Conservation (phyloP, 1,140 invertebrate species). For the Rhagoletis zephyria region DNA sequence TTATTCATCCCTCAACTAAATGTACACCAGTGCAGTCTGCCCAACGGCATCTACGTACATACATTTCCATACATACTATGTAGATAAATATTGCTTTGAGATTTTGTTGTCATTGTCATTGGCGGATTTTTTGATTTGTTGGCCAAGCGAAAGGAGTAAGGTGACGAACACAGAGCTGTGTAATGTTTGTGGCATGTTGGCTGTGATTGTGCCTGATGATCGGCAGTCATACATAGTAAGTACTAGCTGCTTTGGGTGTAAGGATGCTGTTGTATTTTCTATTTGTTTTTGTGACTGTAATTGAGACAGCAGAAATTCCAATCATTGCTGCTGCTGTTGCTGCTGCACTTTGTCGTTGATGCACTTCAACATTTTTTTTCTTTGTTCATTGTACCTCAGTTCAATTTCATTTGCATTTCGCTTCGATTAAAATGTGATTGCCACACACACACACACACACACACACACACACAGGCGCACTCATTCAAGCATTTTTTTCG, state of each 20-base stretch:
- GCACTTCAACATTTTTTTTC: background rate
- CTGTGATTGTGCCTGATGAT: background rate
- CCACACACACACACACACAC: background rate
- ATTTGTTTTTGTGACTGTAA: background rate
- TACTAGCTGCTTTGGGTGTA: background rate
- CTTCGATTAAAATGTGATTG: constrained; percentile 36
- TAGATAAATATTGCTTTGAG: background rate
- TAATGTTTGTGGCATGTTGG: background rate
- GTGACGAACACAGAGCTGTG: background rate
- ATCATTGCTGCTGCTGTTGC: constrained; percentile 33
- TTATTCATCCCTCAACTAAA: background rate
- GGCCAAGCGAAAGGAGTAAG: background rate
- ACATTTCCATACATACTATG: background rate
- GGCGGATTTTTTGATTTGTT: background rate
- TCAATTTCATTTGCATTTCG: constrained; percentile 55
- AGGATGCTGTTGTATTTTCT: background rate
- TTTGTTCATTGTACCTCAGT: background rate
- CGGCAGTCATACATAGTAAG: no score
- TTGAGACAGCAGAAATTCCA: constrained; percentile 24
- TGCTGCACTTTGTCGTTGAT: background rate
- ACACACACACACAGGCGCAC: background rate
- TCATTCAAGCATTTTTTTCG: background rate
- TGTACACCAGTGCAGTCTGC: background rate
- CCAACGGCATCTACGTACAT: background rate
- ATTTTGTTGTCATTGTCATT: constrained; percentile 7